These are phyloP conservation scores for Gallinago solitaria DNA, from an alignment of 2,797 vertebrate species.

Conservation along the genomic window DNA sequence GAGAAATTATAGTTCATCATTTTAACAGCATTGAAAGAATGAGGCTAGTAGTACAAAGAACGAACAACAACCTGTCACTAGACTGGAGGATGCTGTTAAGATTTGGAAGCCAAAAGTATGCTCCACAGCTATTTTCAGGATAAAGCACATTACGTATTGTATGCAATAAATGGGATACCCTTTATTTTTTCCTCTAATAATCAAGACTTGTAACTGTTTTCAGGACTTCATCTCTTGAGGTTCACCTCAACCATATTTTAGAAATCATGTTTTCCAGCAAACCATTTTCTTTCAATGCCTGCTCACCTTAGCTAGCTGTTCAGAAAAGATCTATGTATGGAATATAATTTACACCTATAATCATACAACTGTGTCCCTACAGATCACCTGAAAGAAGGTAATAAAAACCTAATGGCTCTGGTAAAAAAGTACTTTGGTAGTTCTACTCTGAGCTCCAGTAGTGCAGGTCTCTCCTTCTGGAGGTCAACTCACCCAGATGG, in stretches of 20 bases:
- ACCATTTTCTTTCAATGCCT: not conserved
- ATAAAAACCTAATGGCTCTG: slow-evolving; percentile 10
- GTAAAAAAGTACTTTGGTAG: not conserved
- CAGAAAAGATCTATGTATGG: not conserved
- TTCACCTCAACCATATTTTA: not conserved
- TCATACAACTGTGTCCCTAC: not conserved
- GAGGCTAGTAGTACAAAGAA: not conserved
- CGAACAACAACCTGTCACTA: not conserved
- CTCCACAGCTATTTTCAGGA: not conserved
- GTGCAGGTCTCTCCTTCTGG: not conserved
- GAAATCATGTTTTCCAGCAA: not conserved
- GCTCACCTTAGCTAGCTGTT: not conserved
- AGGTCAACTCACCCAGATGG: not conserved
- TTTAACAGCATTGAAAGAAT: not conserved
- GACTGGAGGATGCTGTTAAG: not conserved
- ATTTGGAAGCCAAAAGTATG: not conserved
- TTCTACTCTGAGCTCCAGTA: not conserved
- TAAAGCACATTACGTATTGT: not conserved
- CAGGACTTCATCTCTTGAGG: not conserved
- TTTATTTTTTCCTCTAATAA: not conserved
- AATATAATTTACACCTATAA: not conserved
- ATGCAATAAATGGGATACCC: not conserved
- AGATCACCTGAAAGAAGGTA: not conserved
- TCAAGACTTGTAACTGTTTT: not conserved
- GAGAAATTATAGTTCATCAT: not conserved